Evolutionary conservation across 1,140 invertebrate genomes (phyloP).

Genomic region (Apis cerana): DNA sequence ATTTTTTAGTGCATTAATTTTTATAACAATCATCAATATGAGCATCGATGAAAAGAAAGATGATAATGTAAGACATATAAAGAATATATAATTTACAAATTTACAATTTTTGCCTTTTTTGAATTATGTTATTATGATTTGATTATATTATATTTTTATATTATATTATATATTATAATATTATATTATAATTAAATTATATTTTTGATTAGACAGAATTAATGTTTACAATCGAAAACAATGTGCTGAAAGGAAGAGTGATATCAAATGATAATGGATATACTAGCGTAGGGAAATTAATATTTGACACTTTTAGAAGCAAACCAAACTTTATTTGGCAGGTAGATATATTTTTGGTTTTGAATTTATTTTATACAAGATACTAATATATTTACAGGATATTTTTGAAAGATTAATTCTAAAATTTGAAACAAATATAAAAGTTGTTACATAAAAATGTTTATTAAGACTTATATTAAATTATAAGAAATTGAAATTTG

Average conservation of each 20-base stretch:
- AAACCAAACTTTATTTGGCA: constrained; percentile 38
- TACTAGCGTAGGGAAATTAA: constrained; percentile 35
- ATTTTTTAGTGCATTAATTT: neutral
- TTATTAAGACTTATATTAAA: no score
- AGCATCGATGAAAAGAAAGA: neutral
- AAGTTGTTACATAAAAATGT: no score
- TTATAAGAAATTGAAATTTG: no score
- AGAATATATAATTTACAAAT: neutral
- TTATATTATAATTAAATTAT: fast-evolving
- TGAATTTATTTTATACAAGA: no score
- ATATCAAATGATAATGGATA: fast-evolving
- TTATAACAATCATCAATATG: neutral
- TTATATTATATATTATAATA: no score
- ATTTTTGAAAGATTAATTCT: no score
- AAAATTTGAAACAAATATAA: no score
- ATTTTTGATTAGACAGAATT: neutral
- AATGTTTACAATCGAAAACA: constrained; percentile 28
- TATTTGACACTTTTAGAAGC: constrained; percentile 39
- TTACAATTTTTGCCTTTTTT: neutral
- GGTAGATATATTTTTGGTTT: constrained; percentile 27
- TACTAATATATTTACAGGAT: no score
- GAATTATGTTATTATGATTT: neutral
- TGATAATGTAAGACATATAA: neutral
- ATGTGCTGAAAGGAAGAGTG: constrained; percentile 27
- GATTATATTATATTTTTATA: no score